phyloP scores from a whole-genome alignment of 2,113 vertebrate species.

The Heterochromis multidens region DNA sequence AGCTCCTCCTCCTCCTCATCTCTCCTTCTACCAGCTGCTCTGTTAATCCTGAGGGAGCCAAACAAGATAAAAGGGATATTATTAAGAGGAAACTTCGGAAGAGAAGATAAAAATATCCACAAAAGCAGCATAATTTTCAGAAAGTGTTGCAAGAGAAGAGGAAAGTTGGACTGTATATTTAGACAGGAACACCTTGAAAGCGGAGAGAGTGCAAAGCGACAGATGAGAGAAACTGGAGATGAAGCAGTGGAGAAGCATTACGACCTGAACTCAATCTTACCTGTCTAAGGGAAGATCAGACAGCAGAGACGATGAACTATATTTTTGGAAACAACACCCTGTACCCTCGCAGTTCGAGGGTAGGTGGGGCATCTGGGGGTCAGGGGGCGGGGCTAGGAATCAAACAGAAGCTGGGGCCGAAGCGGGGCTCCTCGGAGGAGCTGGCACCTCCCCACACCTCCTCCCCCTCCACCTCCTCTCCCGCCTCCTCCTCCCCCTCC shows the following conservation, averaged over 20 bases:
- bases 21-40: conserved; percentile 46
- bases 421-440: conserved; percentile 89
- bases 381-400: conserved; percentile 78
- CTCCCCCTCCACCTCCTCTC: conserved; percentile 64
- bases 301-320: conserved; percentile 88
- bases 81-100: background rate
- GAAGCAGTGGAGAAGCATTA: conserved; percentile 23
- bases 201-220: background rate
- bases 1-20: conserved; percentile 49
- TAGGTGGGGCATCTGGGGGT: conserved; percentile 77
- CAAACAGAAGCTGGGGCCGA: conserved; percentile 88
- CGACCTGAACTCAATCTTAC: conserved; percentile 18
- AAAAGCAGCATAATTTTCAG: conserved; percentile 1
- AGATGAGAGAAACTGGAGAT: conserved; percentile 33
- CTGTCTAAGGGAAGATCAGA: conserved; percentile 27
- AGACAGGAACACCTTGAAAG: conserved; percentile 35
- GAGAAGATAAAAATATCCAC: conserved; percentile 70
- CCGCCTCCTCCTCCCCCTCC: conserved; percentile 83
- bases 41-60: conserved; percentile 24
- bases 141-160: conserved; percentile 8
- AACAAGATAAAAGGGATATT: conserved; percentile 20
- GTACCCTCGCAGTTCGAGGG: conserved; percentile 87
- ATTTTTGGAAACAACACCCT: conserved; percentile 98
- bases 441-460: conserved; percentile 70
- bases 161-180: conserved; percentile 29